phyloP scores from a whole-genome alignment of 2,888 invertebrate genomes.

The Cryptosula pallasiana region DNA sequence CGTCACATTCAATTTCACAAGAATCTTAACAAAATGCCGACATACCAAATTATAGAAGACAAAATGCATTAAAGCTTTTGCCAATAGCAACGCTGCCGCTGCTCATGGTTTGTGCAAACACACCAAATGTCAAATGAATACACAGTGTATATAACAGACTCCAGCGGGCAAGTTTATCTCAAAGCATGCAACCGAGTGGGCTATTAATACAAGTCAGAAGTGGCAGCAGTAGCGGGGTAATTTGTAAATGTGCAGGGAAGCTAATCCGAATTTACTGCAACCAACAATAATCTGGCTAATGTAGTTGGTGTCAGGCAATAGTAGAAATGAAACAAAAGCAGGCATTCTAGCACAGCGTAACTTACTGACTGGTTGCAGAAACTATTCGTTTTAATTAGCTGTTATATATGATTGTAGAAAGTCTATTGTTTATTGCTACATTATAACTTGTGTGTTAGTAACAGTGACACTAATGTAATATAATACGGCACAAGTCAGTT shows the following conservation, averaged over 20 bases:
- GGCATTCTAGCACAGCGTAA: too few relatives aligned
- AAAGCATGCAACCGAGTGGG: neutral
- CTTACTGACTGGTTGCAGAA: too few relatives aligned
- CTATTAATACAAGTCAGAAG: neutral
- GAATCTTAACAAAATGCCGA: neutral
- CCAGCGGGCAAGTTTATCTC: slow-evolving; percentile 8
- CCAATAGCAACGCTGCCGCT: slow-evolving; percentile 21
- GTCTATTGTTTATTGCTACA: too few relatives aligned
- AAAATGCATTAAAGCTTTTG: slow-evolving; percentile 20
- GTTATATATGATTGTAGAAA: too few relatives aligned
- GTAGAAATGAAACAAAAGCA: too few relatives aligned
- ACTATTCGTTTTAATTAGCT: too few relatives aligned
- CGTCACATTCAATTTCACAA: neutral
- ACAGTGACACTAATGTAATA: too few relatives aligned
- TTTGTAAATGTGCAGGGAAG: neutral
- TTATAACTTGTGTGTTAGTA: too few relatives aligned
- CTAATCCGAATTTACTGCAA: neutral
- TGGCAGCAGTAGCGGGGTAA: neutral
- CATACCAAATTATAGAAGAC: neutral
- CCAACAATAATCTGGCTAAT: neutral
- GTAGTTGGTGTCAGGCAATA: neutral
- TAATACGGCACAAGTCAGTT: too few relatives aligned
- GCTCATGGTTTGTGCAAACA: slow-evolving; percentile 19
- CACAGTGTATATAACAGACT: neutral
- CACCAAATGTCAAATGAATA: slow-evolving; percentile 21